Evolutionary conservation across 2,113 vertebrate species (phyloP).

Genomic region (Galeopterus variegatus): DNA sequence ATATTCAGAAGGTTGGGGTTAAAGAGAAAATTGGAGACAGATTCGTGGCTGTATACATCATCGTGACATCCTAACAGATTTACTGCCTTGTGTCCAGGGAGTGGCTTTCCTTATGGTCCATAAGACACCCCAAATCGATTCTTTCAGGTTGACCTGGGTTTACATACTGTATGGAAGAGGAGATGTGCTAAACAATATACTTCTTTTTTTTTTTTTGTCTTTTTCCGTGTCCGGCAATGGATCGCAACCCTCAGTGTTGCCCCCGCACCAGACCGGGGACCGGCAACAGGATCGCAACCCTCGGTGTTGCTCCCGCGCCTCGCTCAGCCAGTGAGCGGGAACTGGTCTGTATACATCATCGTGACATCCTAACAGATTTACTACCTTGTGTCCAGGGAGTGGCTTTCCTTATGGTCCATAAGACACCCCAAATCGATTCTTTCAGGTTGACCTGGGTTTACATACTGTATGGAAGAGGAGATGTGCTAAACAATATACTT

Average conservation of each 20-base stretch:
- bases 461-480: neutral
- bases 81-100: neutral
- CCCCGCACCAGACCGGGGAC: too few relatives aligned
- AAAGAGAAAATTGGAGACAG: neutral
- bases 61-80: neutral
- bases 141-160: neutral
- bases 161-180: neutral
- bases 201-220: too few relatives aligned
- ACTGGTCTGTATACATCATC: neutral
- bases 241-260: too few relatives aligned
- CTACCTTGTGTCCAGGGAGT: neutral
- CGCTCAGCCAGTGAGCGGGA: too few relatives aligned
- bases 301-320: too few relatives aligned
- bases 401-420: neutral
- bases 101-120: neutral
- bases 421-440: neutral
- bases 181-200: neutral
- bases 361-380: neutral
- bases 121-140: neutral
- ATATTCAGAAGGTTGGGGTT: neutral
- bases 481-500: neutral
- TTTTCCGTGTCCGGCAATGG: too few relatives aligned
- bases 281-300: too few relatives aligned
- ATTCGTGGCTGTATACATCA: neutral
- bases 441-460: neutral